Evolutionary conservation across 2,113 vertebrate genomes (phyloP).

Genomic region (Campylorhamphus procurvoides): DNA sequence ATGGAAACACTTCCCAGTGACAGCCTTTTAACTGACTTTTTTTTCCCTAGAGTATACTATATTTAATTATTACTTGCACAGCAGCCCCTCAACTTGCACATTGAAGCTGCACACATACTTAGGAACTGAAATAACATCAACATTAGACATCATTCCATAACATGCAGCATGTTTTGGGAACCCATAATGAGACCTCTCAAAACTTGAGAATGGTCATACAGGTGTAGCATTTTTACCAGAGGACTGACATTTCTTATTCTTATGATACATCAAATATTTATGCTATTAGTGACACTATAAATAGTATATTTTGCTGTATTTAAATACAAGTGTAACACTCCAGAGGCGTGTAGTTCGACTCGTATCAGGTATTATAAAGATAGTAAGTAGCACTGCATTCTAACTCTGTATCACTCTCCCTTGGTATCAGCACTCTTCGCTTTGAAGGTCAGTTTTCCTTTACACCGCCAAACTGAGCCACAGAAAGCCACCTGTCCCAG

Average conservation of each 20-base stretch:
- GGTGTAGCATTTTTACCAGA: not conserved
- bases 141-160: fast-evolving
- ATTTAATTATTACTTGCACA: not conserved
- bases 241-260: too few species aligned
- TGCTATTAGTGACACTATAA: not conserved
- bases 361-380: fast-evolving
- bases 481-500: not conserved
- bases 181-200: not conserved
- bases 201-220: not conserved
- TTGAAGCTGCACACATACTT: not conserved
- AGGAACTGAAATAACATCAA: not conserved
- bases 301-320: not conserved
- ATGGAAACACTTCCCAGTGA: not conserved
- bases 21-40: not conserved
- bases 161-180: fast-evolving
- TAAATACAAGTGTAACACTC: fast-evolving
- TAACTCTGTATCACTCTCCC: not conserved
- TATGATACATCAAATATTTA: not conserved
- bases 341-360: not conserved
- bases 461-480: fast-evolving
- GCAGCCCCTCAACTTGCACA: not conserved
- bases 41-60: not conserved
- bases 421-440: fast-evolving
- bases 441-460: not conserved
- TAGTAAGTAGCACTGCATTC: not conserved